Evolutionary conservation across 1,140 invertebrate genomes (phyloP), one percentile per base, ranked within the genome.

Genomic region (Drosophila teissieri): DNA sequence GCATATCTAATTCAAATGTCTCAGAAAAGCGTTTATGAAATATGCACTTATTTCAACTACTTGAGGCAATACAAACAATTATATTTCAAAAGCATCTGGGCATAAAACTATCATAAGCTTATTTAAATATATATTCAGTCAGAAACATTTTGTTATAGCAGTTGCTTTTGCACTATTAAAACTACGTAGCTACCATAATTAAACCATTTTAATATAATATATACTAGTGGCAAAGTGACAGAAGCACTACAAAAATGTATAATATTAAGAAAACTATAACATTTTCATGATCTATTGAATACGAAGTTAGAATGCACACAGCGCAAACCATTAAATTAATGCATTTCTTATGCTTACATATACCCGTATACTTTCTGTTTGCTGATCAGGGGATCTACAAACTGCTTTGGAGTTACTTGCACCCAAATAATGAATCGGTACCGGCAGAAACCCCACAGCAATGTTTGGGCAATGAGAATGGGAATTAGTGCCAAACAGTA

Each of bases 401-500:
- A 14, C 6, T 4, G 14, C n/a, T 6, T n/a, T 49, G 10, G 3
- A 27, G 24, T 10, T n/a, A n/a, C 1, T 1, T 49, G 8, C 3
- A 31, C 7, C 3, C 22, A n/a, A n/a, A 15, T 49, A 27, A 4
- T 31, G 4, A 5, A 49, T 49, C 24, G 37, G 27, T 6, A 12
- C 14, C 5, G 44, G 60, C 49, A 10, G 14, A 44, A 31, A n/a
- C 1, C 27, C 17, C 49, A 1, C 10, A 31, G 39, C 48, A 39
- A 34, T 39, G 34, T 31, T 56, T 60, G 40, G 48, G 55, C 31
- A 57, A 69, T 78, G 60, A 40, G 53, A 65, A 73, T 51, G 34
- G 67, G 36, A 46, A 62, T 73, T 42, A 46, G 62, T 75, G 42
- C 49, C 55, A 55, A 40, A 64, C 68, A 45, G 52, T 55, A 52